Evolutionary conservation across 1,140 invertebrate species (phyloP).

Genomic region (Dendroctonus valens): DNA sequence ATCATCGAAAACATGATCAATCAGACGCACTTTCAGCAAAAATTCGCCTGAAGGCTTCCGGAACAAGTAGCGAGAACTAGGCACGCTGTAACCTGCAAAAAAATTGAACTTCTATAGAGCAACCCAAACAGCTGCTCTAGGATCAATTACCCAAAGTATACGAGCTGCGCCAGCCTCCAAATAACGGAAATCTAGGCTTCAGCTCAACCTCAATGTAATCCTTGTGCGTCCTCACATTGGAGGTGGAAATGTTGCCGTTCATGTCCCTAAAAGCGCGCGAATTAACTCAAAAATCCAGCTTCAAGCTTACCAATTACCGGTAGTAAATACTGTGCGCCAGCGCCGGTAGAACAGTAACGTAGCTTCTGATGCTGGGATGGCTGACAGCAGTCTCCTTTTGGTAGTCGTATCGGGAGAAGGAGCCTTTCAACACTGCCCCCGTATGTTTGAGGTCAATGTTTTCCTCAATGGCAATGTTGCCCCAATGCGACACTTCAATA

Average conservation of each 20-base stretch:
- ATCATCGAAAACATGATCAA: slow-evolving; percentile 97
- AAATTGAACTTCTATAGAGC: too few species aligned
- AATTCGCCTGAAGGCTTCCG: slow-evolving; percentile 71
- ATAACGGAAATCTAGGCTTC: slow-evolving; percentile 93
- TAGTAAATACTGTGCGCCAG: slow-evolving; percentile 57
- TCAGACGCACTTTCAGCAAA: slow-evolving; percentile 84
- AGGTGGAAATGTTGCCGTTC: slow-evolving; percentile 99
- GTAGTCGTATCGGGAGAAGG: slow-evolving; percentile 94
- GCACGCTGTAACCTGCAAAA: slow-evolving; percentile 87
- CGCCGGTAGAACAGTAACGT: slow-evolving; percentile 90
- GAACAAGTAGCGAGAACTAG: slow-evolving; percentile 93
- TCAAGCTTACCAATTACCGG: slow-evolving; percentile 29
- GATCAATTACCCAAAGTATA: slow-evolving; percentile 67
- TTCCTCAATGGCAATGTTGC: slow-evolving; percentile 97
- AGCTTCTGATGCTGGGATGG: slow-evolving; percentile 84
- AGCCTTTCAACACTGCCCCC: slow-evolving; percentile 89
- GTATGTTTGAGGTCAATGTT: slow-evolving; percentile 87
- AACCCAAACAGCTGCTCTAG: too few species aligned
- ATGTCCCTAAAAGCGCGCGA: too few species aligned
- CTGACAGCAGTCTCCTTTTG: slow-evolving; percentile 85
- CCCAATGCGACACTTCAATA: slow-evolving; percentile 99
- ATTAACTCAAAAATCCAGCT: too few species aligned
- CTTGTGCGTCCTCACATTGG: slow-evolving; percentile 80
- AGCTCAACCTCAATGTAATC: slow-evolving; percentile 96
- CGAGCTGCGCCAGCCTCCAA: slow-evolving; percentile 98